phyloP scores from a whole-genome alignment of 2,888 invertebrate genomes.

The Baronia brevicornis region DNA sequence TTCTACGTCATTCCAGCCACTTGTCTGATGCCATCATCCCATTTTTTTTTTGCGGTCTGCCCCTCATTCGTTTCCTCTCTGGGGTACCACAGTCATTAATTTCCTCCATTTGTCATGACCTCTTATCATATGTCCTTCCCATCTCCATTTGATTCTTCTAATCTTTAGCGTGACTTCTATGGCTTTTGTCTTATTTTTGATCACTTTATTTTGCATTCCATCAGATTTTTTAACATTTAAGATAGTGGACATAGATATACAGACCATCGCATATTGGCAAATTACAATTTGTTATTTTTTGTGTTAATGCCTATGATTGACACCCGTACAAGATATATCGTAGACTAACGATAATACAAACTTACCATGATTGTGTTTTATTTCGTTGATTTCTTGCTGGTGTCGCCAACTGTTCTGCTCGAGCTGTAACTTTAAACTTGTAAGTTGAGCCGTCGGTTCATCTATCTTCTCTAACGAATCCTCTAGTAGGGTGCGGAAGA shows the following conservation, averaged over 20 bases:
- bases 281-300: too few relatives aligned
- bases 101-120: conserved; percentile 15
- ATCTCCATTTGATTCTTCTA: conserved; percentile 8
- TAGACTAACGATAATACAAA: not conserved
- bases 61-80: too few relatives aligned
- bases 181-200: too few relatives aligned
- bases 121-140: conserved; percentile 11
- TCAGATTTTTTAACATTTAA: conserved; percentile 1
- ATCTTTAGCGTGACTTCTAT: conserved; percentile 5
- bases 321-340: conserved; percentile 8
- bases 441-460: conserved; percentile 72
- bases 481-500: conserved; percentile 81
- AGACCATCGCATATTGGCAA: too few relatives aligned
- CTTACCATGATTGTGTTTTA: conserved; percentile 82
- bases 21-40: conserved; percentile 13
- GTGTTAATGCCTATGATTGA: too few relatives aligned
- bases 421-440: conserved; percentile 78
- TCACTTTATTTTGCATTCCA: too few relatives aligned
- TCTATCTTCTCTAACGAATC: conserved; percentile 80
- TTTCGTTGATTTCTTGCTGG: conserved; percentile 82
- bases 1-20: too few relatives aligned
- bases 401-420: conserved; percentile 83
- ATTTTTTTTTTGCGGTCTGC: too few relatives aligned
- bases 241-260: too few relatives aligned
- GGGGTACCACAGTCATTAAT: conserved; percentile 10